Evolutionary conservation across 2,113 vertebrate genomes (phyloP), one percentile per base, ranked within the genome.

Genomic region (Haliaeetus leucogaster): DNA sequence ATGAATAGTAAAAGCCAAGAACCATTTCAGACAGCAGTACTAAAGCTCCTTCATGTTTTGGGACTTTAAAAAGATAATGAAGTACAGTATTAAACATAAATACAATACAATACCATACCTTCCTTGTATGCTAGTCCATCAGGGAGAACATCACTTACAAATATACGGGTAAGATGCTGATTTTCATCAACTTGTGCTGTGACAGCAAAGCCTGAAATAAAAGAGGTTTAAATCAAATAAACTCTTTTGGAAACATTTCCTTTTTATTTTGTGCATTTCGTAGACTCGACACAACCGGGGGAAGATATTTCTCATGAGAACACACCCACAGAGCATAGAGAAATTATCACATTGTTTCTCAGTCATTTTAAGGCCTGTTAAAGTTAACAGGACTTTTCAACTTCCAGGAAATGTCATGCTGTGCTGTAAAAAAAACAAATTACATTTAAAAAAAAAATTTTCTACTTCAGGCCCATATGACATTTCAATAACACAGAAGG

Each of bases 101-200:
- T 6, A 53, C 0, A 3, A n/a, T 95, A 53, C 0, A 3, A n/a
- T 77, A 97, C 96, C 27, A 73, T 95, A 99, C 99, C 99, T 99
- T 99, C 98, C 12, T 96, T 98, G 47, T 98, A 98, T 1, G 99
- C 99, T 95, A 99, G 82, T 86, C 99, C 98, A 25, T 99, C 98
- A 9, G 98, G 98, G 42, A 99, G 99, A 58, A 99, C 99, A 30
- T 99, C 99, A 26, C 98, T 99, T 94, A 99, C 97, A 90, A 99
- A 98, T 72, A 99, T 99, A 83, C 97, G 98, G 80, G 98, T 98
- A 85, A 98, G 97, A 62, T 97, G 98, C 62, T 97, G 98, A 50
- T 97, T 98, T 56, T 97, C 95, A 36, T 99, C 99, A 63, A 98
- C 98, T 95, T 99, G 98, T 11, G 99, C 99, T 4, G 98, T 99